A percentile compares a stretch with the other conserved stretches of the same genome.
Conservation (phyloP, 1,140 invertebrate genomes). For the Apis cerana region DNA sequence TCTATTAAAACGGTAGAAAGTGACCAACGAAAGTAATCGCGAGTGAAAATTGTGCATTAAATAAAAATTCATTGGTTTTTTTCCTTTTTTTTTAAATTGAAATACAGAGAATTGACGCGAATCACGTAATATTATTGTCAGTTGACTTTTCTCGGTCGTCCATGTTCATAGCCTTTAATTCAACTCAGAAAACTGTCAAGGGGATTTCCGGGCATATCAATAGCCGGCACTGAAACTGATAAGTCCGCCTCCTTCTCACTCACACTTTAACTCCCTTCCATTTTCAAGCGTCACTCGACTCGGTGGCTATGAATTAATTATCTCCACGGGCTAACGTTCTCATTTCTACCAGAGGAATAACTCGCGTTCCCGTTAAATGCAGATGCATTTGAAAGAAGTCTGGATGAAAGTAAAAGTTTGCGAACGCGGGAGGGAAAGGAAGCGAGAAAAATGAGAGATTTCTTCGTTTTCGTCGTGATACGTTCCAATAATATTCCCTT, state of each 20-base stretch:
- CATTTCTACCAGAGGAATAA: neutral
- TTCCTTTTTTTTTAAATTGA: neutral
- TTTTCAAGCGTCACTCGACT: slow-evolving; percentile 28
- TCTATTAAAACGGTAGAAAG: neutral
- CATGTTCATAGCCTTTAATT: slow-evolving; percentile 14
- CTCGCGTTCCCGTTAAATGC: neutral
- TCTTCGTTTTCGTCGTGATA: too few species aligned
- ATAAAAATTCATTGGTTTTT: neutral
- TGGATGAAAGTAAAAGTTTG: slow-evolving; percentile 5
- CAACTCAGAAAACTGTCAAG: slow-evolving; percentile 28
- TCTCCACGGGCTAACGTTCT: slow-evolving; percentile 7
- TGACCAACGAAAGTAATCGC: neutral
- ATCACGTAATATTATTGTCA: slow-evolving; percentile 4
- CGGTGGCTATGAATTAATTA: slow-evolving; percentile 44
- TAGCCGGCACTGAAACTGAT: slow-evolving; percentile 27
- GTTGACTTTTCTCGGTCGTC: slow-evolving; percentile 3
- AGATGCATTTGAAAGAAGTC: neutral
- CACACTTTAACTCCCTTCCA: slow-evolving; percentile 2
- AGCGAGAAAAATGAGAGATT: neutral
- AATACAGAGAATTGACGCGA: neutral
- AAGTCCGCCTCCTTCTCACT: slow-evolving; percentile 14
- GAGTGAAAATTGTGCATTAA: too few species aligned
- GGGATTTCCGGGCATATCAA: slow-evolving; percentile 44
- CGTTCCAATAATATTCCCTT: neutral
- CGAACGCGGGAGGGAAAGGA: too few species aligned